Percentiles rank a stretch among this genome's conserved stretches.
These are phyloP conservation scores for Drosophila barbarae DNA, from an alignment of 2,888 invertebrate species.

Conservation along the genomic window DNA sequence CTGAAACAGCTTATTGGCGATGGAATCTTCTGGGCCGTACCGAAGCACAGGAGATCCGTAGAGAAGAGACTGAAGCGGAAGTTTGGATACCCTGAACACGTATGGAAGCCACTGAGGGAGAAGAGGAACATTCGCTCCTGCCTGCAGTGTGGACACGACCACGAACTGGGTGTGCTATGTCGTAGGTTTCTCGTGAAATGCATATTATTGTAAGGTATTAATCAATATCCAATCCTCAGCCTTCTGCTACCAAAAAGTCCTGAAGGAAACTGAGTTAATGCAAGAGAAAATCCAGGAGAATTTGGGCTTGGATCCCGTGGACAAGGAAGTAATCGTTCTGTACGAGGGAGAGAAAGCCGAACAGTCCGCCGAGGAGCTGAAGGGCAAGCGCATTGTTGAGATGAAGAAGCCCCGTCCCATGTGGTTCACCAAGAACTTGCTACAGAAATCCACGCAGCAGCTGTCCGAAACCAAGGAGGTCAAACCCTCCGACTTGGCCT, in stretches of 20 bases:
- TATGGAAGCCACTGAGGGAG: conserved; percentile 85
- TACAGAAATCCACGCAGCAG: conserved; percentile 88
- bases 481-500: conserved; percentile 87
- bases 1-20: conserved; percentile 85
- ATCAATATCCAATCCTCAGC: conserved; percentile 81
- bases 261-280: conserved; percentile 89
- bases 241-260: conserved; percentile 91
- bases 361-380: conserved; percentile 82
- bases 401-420: conserved; percentile 90
- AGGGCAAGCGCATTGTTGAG: conserved; percentile 90
- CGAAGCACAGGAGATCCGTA: conserved; percentile 83
- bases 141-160: conserved; percentile 90
- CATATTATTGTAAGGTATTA: fast-evolving
- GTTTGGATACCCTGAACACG: conserved; percentile 85
- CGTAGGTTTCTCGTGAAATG: conserved; percentile 82
- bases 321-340: conserved; percentile 91
- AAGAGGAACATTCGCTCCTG: conserved; percentile 89
- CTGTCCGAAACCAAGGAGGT: conserved; percentile 84
- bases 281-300: conserved; percentile 87
- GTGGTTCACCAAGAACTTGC: conserved; percentile 93
- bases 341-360: conserved; percentile 89
- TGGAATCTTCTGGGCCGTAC: conserved; percentile 84
- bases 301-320: conserved; percentile 86
- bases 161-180: conserved; percentile 89
- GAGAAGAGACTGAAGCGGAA: conserved; percentile 88